Percentiles rank a stretch among this genome's conserved stretches.
phyloP scores from a whole-genome alignment of 2,797 vertebrate genomes.

The Percopsis omiscomaycus region DNA sequence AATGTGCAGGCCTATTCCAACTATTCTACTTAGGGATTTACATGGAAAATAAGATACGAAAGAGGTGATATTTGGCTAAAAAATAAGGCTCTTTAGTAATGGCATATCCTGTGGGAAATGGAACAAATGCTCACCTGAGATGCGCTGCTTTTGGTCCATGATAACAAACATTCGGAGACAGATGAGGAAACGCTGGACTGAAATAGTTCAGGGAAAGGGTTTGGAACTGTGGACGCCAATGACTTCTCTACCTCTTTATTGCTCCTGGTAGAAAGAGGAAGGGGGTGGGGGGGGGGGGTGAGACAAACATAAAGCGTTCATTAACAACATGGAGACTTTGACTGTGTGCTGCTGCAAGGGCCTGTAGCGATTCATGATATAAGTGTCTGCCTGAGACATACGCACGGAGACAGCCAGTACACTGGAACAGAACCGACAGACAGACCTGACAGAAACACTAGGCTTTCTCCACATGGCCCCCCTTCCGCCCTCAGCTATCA shows the following conservation, averaged over 20 bases:
- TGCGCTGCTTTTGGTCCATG: slow-evolving; percentile 86
- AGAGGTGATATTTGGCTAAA: slow-evolving; percentile 1
- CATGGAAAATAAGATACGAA: slow-evolving; percentile 20
- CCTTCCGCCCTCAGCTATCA: slow-evolving; percentile 31
- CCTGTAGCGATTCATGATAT: slow-evolving; percentile 23
- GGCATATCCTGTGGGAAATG: slow-evolving; percentile 1
- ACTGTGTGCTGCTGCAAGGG: neutral
- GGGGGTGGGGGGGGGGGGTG: slow-evolving; percentile 1
- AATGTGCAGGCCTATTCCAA: neutral
- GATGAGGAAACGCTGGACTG: slow-evolving; percentile 79
- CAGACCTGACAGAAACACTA: slow-evolving; percentile 8
- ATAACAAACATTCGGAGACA: slow-evolving; percentile 84
- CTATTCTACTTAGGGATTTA: slow-evolving; percentile 3
- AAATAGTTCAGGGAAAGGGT: slow-evolving; percentile 86
- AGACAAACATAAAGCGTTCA: slow-evolving; percentile 9
- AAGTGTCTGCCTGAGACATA: neutral
- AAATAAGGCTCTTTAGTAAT: too few species aligned
- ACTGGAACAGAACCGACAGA: slow-evolving; percentile 30
- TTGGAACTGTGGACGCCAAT: slow-evolving; percentile 81
- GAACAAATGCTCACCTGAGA: slow-evolving; percentile 81
- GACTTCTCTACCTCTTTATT: slow-evolving; percentile 73
- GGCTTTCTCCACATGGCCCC: slow-evolving; percentile 14
- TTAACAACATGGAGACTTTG: neutral
- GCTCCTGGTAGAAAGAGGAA: slow-evolving; percentile 58
- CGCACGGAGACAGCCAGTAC: neutral